Conservation (phyloP, 2,113 vertebrate species). For the Gambusia holbrooki region DNA sequence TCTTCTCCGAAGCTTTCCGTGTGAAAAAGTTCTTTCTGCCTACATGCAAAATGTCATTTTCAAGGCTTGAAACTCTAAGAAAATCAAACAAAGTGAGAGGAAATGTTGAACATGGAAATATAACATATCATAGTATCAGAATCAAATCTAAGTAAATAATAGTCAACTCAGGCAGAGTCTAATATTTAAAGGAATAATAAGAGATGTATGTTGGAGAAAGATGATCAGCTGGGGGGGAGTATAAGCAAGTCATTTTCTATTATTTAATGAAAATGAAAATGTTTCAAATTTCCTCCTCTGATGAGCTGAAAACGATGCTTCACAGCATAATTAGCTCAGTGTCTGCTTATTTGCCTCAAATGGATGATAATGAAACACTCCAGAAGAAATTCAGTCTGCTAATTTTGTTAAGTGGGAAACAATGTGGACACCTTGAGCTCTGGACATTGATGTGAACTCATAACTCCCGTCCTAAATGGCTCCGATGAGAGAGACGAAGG, state of each 20-base stretch:
- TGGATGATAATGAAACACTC: constrained; percentile 31
- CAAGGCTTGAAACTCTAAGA: not conserved
- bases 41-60: not conserved
- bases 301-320: constrained; percentile 25
- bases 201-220: not conserved
- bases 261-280: constrained; percentile 46
- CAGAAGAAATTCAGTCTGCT: not conserved
- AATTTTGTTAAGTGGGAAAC: constrained; percentile 6
- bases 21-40: not conserved
- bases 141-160: no score
- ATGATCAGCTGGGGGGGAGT: not conserved
- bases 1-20: not conserved
- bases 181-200: not conserved
- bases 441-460: not conserved
- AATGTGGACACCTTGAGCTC: not conserved
- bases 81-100: not conserved
- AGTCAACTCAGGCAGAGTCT: no score
- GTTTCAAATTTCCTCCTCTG: constrained; percentile 40
- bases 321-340: constrained; percentile 12
- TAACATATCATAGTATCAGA: no score
- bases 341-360: constrained; percentile 38
- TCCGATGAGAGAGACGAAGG: no score
- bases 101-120: not conserved
- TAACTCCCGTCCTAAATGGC: not conserved
- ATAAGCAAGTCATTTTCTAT: constrained; percentile 1